Conservation (phyloP, 2,797 vertebrate species). For the Anguilla anguilla region DNA sequence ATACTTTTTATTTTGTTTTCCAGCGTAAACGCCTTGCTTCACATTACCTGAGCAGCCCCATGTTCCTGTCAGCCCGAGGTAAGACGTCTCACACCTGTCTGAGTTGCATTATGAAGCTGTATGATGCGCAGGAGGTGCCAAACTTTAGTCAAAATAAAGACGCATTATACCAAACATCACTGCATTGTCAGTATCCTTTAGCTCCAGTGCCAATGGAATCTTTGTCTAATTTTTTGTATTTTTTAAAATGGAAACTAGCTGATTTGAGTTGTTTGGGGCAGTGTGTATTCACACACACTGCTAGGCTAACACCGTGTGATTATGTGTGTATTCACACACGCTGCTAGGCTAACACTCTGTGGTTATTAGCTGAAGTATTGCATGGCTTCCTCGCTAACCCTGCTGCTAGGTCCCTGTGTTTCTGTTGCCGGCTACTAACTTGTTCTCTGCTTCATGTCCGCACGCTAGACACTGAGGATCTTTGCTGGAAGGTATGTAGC, state of each 20-base stretch:
- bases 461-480: constrained; percentile 78
- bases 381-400: constrained; percentile 26
- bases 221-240: neutral
- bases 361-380: neutral
- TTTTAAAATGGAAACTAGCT: neutral
- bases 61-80: constrained; percentile 78
- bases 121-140: neutral
- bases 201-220: neutral
- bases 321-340: neutral
- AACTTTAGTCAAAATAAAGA: neutral
- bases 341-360: too few species aligned
- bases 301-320: neutral
- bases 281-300: neutral
- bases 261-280: neutral
- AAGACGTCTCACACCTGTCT: constrained; percentile 40
- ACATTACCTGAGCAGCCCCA: constrained; percentile 75
- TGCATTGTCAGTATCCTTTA: too few species aligned
- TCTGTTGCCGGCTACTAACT: constrained; percentile 60
- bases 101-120: neutral
- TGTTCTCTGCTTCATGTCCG: constrained; percentile 71
- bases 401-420: neutral
- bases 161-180: neutral
- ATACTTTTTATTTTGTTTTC: neutral
- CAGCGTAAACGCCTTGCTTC: constrained; percentile 79
- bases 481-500: constrained; percentile 81